Evolutionary conservation across 30 jellyfish, hydroid and myxozoan species (phyloP), one percentile per base, ranked within the genome.

Genomic region (Aurelia aurita): DNA sequence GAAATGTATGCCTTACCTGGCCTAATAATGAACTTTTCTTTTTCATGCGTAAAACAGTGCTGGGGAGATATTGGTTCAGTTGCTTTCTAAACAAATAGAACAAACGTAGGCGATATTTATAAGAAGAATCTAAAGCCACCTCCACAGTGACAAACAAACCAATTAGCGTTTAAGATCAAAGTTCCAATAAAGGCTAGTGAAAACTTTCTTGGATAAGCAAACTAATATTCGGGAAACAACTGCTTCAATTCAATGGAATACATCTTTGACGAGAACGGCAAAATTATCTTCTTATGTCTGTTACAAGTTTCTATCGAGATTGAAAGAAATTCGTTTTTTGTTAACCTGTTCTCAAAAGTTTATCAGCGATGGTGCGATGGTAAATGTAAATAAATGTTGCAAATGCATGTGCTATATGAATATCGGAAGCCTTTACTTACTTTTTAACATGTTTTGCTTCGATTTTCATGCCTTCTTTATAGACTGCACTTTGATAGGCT

Each of bases 381-480:
- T 8, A 2, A 39, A 39, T 39, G 7, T 1, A 39, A 39, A 9
- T 15, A 15, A 39, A 39, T 39, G 13, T 35, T 39, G 51, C 51
- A 39, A 6, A 15, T 39, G 7, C 51, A 39, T 39, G 51, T 39
- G 7, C 51, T 39, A 39, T 39, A 8, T 39, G 51, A 39, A 39
- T 39, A 6, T 39, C 51, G 51, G 51, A 39, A 39, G 51, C 51
- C 9, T 39, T 39, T 15, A 69, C 43, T 74, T 75, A 94, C 99
- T 79, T 88, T 78, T 79, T 83, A n/a, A 94, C 99, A 71, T 94
- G 99, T 35, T 47, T 75, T 14, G 97, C 99, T 54, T 94, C 99
- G 1, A 90, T 94, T 65, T 71, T 72, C 97, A 88, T 83, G 34
- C 97, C 99, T 58, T 94, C 99, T 46, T 90, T 92, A 72, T 80